Conservation (phyloP, 2,113 vertebrate genomes). For the Microcebus jonahi region DNA sequence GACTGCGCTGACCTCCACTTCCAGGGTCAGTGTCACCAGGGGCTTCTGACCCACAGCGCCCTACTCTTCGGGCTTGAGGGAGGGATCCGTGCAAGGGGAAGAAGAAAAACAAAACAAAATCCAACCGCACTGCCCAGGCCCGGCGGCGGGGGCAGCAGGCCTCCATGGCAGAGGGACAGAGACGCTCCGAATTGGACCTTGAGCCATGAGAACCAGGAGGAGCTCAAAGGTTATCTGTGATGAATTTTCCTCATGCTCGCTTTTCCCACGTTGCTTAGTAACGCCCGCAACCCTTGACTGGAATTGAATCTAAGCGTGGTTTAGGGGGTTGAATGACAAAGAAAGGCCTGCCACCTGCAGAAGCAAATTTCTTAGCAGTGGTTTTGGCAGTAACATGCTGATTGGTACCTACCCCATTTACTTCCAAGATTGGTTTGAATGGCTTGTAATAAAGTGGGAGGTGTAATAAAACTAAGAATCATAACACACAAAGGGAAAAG, state of each 20-base stretch:
- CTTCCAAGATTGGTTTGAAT: neutral
- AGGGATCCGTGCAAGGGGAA: neutral
- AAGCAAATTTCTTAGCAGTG: neutral
- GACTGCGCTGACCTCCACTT: conserved; percentile 93
- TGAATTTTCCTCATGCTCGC: neutral
- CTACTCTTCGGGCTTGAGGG: neutral
- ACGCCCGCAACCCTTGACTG: neutral
- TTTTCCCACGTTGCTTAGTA: neutral
- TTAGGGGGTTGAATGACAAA: neutral
- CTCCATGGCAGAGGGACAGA: neutral
- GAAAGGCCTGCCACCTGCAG: neutral
- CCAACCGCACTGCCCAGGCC: neutral
- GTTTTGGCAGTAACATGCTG: neutral
- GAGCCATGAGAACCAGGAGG: neutral
- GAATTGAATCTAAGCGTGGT: neutral
- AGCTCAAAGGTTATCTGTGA: accelerated
- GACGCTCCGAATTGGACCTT: neutral
- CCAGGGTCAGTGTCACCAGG: conserved; percentile 87
- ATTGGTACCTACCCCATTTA: neutral
- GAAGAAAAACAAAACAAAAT: neutral
- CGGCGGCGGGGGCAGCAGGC: accelerated
- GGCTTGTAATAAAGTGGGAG: neutral
- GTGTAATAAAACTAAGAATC: neutral
- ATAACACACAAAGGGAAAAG: neutral
- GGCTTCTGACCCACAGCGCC: neutral